Conservation (phyloP, 1,140 invertebrate genomes). For the Drosophila grimshawi region DNA sequence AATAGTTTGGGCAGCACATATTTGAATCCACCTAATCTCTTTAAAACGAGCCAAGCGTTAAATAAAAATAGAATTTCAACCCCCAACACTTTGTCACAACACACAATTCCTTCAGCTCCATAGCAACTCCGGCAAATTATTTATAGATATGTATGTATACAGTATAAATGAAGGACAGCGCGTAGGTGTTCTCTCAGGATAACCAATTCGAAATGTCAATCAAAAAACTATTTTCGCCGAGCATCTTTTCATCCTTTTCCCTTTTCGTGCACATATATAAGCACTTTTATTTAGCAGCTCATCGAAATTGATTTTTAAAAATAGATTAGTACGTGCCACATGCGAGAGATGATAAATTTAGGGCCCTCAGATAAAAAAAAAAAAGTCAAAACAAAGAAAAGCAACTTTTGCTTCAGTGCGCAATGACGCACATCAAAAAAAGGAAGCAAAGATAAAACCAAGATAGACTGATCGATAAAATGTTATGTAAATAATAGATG, state of each 20-base stretch:
- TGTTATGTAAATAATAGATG: constrained; percentile 42
- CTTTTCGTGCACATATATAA: not conserved
- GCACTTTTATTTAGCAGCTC: constrained; percentile 14
- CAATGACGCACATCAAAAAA: constrained; percentile 21
- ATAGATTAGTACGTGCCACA: constrained; percentile 35
- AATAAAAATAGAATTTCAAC: not conserved
- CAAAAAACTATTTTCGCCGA: constrained; percentile 20
- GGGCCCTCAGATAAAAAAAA: not conserved
- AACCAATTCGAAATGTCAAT: constrained; percentile 6
- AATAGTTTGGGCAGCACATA: too few species aligned
- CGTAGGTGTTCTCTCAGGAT: not conserved
- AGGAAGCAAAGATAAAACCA: constrained; percentile 1
- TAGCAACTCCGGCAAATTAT: not conserved
- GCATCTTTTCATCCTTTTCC: not conserved
- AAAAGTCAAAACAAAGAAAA: not conserved
- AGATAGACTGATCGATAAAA: constrained; percentile 27
- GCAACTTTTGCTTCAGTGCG: constrained; percentile 17
- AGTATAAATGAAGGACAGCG: too few species aligned
- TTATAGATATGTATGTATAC: not conserved
- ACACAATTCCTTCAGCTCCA: not conserved
- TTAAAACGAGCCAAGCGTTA: too few species aligned
- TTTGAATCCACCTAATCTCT: too few species aligned
- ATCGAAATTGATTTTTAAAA: constrained; percentile 41
- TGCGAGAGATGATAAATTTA: constrained; percentile 1
- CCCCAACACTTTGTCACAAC: too few species aligned